Evolutionary conservation across 2,797 vertebrate genomes (phyloP).

Genomic region (Galago senegalensis): DNA sequence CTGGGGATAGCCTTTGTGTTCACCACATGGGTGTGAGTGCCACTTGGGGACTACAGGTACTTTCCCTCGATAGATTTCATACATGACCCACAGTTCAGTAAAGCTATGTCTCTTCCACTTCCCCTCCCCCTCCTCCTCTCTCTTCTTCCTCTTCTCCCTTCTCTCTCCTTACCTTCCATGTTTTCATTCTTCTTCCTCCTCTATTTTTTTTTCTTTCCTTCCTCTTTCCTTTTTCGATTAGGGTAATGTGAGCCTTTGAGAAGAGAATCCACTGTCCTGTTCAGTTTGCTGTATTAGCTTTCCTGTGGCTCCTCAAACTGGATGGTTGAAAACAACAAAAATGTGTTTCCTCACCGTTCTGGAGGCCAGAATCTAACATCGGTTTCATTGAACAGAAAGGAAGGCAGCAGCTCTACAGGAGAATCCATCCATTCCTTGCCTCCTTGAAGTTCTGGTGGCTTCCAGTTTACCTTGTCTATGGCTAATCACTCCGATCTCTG

Average conservation of each 20-base stretch:
- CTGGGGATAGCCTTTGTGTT: not conserved
- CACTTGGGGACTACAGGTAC: not conserved
- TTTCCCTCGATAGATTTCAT: not conserved
- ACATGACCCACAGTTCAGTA: not conserved
- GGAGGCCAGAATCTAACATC: not conserved
- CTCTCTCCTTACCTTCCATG: not conserved
- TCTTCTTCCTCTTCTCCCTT: not conserved
- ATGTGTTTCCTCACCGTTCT: not conserved
- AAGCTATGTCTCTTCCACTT: not conserved
- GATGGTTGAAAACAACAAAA: not conserved
- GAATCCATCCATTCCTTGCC: not conserved
- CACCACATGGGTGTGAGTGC: not conserved
- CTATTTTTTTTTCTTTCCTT: not conserved
- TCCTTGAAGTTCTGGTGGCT: not conserved
- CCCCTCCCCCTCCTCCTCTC: not conserved
- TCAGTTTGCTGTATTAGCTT: not conserved
- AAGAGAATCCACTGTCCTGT: not conserved
- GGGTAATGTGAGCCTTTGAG: not conserved
- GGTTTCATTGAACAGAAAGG: not conserved
- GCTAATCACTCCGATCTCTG: not conserved
- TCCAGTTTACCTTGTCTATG: not conserved
- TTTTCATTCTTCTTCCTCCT: not conserved
- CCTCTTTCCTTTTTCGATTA: not conserved
- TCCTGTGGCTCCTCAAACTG: not conserved
- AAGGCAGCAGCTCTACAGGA: not conserved